Evolutionary conservation across 2,888 invertebrate species (phyloP), one percentile per base, ranked within the genome.

Genomic region (Formica aserva): DNA sequence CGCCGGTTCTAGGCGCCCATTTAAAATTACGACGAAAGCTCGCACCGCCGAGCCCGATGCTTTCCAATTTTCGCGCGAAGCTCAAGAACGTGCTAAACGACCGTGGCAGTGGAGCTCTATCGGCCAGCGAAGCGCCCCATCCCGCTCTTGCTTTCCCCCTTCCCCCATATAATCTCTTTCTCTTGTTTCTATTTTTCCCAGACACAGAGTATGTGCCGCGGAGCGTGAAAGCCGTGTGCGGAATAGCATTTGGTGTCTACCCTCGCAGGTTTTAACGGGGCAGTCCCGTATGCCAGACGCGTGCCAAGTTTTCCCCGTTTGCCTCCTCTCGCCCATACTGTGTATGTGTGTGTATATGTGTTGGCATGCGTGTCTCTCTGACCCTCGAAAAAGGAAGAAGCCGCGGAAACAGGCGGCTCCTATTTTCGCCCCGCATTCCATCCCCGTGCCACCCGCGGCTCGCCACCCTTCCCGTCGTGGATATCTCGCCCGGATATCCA

Each of bases 201-300:
- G 87, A 84, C 85, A 83, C 84, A 48, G 84, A 83, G 86, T 86
- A 87, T 87, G 84, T 81, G 84, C 82, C 83, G 66, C 71, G 87
- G 41, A 86, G 82, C 83, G 87, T 85, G 87, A 87, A 89, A 87
- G 85, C 84, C 89, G 89, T 90, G 90, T 85, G 83, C 85, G 78
- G 89, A 90, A 90, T 90, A 90, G 88, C 85, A 87, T 90, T 91
- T 85, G 89, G 84, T 86, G 89, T 85, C 88, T 90, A 87, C 83
- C 86, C 88, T 90, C 87, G 87, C 89, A 89, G 89, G 88, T 92
- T 91, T 91, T 89, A 91, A 91, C 89, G 88, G 88, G 88, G 72
- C 86, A 63, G 87, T 87, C 83, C 86, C 87, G 91, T 91, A 92
- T 92, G 91, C 93, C 89, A 91, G 91, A 92, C 92, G 93, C 94